These are phyloP conservation scores for Mareca penelope DNA, from an alignment of 2,797 vertebrate genomes.

Conservation along the genomic window DNA sequence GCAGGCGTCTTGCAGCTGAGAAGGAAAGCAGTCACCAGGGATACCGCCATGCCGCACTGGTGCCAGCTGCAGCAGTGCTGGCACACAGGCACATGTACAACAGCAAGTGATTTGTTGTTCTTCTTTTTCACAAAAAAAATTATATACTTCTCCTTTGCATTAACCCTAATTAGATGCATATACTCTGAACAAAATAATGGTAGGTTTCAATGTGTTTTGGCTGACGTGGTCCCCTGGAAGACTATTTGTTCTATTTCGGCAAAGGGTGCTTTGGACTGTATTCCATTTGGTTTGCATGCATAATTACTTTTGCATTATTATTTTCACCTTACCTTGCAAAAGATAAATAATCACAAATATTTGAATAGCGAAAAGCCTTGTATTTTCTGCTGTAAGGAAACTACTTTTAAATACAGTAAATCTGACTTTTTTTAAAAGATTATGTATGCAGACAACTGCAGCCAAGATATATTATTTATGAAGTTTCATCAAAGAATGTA, in stretches of 20 bases:
- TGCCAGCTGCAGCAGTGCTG: not conserved
- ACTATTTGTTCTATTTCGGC: not conserved
- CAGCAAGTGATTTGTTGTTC: not conserved
- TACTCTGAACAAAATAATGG: not conserved
- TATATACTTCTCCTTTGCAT: not conserved
- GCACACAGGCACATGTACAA: fast-evolving
- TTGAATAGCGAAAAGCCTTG: not conserved
- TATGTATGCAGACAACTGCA: conserved; percentile 1
- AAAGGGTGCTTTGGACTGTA: not conserved
- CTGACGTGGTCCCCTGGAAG: not conserved
- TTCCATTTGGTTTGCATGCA: not conserved
- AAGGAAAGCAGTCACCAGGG: not conserved
- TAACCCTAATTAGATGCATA: not conserved
- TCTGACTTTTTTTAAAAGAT: not conserved
- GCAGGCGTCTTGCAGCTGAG: not conserved
- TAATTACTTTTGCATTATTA: not conserved
- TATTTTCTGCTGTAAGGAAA: not conserved
- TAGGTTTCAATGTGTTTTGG: not conserved
- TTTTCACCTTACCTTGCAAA: not conserved
- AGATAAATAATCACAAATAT: not conserved
- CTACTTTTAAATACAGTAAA: not conserved
- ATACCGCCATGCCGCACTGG: not conserved
- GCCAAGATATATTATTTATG: conserved; percentile 55
- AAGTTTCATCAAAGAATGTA: conserved; percentile 40
- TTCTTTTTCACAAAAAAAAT: not conserved